These are phyloP conservation scores for Serilophus lunatus DNA, from an alignment of 2,113 vertebrate species.

Conservation along the genomic window DNA sequence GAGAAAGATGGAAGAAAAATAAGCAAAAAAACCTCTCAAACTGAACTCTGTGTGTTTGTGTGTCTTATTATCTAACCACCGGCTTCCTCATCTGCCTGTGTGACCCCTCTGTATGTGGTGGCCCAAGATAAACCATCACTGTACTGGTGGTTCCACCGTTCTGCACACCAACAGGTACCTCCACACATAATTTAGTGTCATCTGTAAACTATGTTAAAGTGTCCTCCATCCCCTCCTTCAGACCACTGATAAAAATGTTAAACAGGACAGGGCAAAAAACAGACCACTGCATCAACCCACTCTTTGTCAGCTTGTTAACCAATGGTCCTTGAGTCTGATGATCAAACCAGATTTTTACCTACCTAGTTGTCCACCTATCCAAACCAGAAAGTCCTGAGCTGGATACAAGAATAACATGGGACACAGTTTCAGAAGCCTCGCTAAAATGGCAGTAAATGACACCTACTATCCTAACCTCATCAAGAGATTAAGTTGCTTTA, in stretches of 20 bases:
- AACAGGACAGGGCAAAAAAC: background rate
- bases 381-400: background rate
- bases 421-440: background rate
- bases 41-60: no score
- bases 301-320: background rate
- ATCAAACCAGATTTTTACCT: background rate
- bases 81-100: no score
- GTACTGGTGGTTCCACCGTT: background rate
- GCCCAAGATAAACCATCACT: no score
- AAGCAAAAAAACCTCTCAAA: no score
- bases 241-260: background rate
- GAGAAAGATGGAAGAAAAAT: no score
- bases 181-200: background rate
- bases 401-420: background rate
- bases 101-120: no score
- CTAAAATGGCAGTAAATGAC: background rate
- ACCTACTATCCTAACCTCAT: background rate
- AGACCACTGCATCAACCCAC: background rate
- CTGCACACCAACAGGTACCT: background rate
- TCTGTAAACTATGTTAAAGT: background rate
- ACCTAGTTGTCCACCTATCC: background rate
- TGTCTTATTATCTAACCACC: no score
- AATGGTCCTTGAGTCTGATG: background rate
- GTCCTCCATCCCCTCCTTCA: background rate
- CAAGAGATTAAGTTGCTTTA: background rate